These are phyloP conservation scores for Stichodactyla mertensii DNA, from an alignment of 64 coral and sea anemone species.

Conservation along the genomic window DNA sequence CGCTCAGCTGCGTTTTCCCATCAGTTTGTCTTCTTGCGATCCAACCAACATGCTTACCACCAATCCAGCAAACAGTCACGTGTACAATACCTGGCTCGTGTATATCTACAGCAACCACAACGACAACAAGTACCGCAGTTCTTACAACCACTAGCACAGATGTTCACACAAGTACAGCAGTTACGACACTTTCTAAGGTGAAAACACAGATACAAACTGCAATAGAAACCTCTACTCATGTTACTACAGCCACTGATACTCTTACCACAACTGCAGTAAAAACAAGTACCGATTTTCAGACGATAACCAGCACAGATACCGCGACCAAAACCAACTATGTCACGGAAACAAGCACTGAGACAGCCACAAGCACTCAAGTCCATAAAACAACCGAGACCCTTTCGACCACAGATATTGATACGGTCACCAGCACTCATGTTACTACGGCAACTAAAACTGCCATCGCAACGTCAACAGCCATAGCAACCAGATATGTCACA, in stretches of 20 bases:
- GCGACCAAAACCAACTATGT: slow-evolving; percentile 2
- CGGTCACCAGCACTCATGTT: not conserved
- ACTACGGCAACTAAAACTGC: not conserved
- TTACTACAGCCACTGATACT: slow-evolving; percentile 3
- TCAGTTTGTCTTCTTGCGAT: not conserved
- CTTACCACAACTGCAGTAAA: not conserved
- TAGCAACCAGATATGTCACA: slow-evolving; percentile 9
- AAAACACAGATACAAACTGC: not conserved
- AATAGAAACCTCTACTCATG: slow-evolving; percentile 3
- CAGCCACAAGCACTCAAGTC: not conserved
- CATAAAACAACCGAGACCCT: slow-evolving; percentile 5
- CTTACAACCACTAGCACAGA: slow-evolving; percentile 14
- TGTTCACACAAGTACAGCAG: not conserved
- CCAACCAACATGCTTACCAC: slow-evolving; percentile 6
- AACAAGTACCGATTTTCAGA: slow-evolving; percentile 1
- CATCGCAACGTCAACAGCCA: slow-evolving; percentile 3
- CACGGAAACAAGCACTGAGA: not conserved
- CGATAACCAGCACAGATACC: slow-evolving; percentile 6
- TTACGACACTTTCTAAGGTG: not conserved
- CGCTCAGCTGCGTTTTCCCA: not conserved
- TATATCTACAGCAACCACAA: not conserved
- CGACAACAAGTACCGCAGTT: not conserved
- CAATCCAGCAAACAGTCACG: not conserved
- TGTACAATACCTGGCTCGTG: not conserved
- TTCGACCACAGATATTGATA: not conserved